phyloP scores from a whole-genome alignment of 2,113 vertebrate species.

The Actenoides hombroni region DNA sequence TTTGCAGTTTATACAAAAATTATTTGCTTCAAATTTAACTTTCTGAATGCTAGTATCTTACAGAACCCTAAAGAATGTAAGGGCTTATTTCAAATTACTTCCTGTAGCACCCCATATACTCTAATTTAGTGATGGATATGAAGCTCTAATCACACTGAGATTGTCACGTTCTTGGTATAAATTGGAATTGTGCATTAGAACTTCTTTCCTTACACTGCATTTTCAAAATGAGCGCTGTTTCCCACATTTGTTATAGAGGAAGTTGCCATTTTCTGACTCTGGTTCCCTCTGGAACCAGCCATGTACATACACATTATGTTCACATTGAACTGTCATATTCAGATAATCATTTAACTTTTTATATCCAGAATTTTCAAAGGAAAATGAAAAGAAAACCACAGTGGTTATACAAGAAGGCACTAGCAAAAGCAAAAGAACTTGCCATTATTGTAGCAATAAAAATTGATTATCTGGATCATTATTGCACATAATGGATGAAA shows the following conservation, averaged over 20 bases:
- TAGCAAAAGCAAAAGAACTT: background rate
- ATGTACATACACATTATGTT: no score
- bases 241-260: background rate
- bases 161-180: background rate
- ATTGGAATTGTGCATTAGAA: background rate
- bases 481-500: background rate
- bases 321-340: background rate
- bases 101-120: background rate
- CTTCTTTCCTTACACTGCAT: background rate
- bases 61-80: background rate
- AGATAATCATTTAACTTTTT: background rate
- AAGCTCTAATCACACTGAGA: background rate
- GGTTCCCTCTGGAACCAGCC: background rate
- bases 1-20: background rate
- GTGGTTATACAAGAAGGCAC: background rate
- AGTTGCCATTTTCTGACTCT: background rate
- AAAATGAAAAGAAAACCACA: background rate
- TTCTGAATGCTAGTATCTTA: background rate
- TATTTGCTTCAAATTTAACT: background rate
- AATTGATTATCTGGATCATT: background rate
- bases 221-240: background rate
- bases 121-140: background rate
- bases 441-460: background rate
- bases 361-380: background rate
- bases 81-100: background rate